Evolutionary conservation across 1,140 invertebrate genomes (phyloP), one percentile per base, ranked within the genome.

Genomic region (Streblospio benedicti): DNA sequence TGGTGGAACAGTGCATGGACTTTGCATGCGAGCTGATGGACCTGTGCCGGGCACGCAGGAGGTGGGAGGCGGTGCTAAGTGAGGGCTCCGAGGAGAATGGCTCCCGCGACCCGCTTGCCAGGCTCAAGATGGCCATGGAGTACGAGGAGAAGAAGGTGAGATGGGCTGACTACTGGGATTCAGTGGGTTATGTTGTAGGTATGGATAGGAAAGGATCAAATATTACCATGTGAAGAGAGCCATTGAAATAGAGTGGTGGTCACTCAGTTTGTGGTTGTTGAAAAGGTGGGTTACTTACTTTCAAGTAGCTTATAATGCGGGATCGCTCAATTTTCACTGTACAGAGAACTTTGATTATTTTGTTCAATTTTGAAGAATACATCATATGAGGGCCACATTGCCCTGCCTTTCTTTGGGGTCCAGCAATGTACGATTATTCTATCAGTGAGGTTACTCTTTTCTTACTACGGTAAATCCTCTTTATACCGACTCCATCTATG

Each of bases 91-190:
- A 61, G 20, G 49, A 53, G 28, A 43, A 27, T 2, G 59, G 41
- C 2, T 53, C 30, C 25, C 33, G 63, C 58, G 12, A 74, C 72
- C 27, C 80, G 79, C 33, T 66, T 70, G 1, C 55, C 3, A 55
- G 65, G 51, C 27, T 69, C 2, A 59, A 64, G 49, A 59, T 65
- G 27, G 67, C 67, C 31, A 63, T 69, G 20, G 61, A 66, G 59
- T 69, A 65, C 52, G 59, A 69, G 44, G 66, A 69, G 54, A 69
- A 69, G 32, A 65, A 61, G 62, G 93, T 96, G 79, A 74, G 65
- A n/a, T n/a, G n/a, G 60, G 16, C 50, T 30, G 16, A 38, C 23
- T 50, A 32, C 49, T 31, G 1, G 6, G 27, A 23, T 45, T 6
- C 4, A 20, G 18, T 44, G 43, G 9, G 18, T 44, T 6, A 23